Evolutionary conservation across 2,888 invertebrate genomes (phyloP).

Genomic region (Prionchulus punctatus): DNA sequence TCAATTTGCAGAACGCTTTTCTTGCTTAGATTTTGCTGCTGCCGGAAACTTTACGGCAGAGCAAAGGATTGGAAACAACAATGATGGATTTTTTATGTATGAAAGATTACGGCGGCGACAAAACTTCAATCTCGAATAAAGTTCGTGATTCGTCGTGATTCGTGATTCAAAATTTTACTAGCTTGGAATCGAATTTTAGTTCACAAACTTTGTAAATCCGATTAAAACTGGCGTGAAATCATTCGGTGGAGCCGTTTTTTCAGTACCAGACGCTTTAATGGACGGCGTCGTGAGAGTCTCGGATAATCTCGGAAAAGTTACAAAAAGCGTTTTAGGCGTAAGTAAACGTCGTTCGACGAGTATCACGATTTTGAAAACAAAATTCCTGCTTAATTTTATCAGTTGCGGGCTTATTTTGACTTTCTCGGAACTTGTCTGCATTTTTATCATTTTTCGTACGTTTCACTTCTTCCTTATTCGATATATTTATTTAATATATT

Average conservation of each 20-base stretch:
- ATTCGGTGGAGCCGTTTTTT: constrained; percentile 56
- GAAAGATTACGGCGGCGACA: constrained; percentile 21
- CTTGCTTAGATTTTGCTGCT: constrained; percentile 41
- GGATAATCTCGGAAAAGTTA: constrained; percentile 61
- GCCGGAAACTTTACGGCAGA: constrained; percentile 44
- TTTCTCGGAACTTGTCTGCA: no score
- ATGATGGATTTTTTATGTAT: constrained; percentile 28
- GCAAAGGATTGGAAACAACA: constrained; percentile 44
- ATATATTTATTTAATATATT: no score
- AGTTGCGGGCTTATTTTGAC: no score
- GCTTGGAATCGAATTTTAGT: neutral
- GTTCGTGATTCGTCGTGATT: constrained; percentile 7
- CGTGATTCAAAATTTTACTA: neutral
- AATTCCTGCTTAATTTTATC: no score
- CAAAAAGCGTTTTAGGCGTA: constrained; percentile 29
- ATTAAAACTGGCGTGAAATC: constrained; percentile 62
- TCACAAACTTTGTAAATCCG: constrained; percentile 44
- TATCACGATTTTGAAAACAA: no score
- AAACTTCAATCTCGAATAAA: constrained; percentile 19
- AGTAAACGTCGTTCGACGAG: no score
- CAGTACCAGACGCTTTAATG: constrained; percentile 69
- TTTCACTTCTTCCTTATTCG: no score
- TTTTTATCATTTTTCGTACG: no score
- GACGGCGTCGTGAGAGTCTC: constrained; percentile 68
- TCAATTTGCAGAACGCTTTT: no score